phyloP scores from a whole-genome alignment of 2,888 invertebrate genomes.

The Idaea straminata region DNA sequence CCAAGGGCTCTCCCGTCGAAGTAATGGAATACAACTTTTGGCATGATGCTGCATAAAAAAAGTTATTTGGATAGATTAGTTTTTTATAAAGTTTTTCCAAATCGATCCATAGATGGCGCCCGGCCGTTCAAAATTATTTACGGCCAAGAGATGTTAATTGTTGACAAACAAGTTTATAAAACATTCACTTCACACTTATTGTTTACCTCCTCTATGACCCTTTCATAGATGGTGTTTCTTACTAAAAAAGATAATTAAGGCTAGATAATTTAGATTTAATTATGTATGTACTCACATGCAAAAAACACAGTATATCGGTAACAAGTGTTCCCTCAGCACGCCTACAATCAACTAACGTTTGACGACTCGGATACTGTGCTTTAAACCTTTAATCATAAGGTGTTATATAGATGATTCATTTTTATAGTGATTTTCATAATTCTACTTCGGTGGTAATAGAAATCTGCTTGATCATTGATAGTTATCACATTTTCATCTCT shows the following conservation, averaged over 20 bases:
- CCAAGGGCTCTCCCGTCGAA: constrained; percentile 82
- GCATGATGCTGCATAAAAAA: constrained; percentile 46
- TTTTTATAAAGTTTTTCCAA: neutral
- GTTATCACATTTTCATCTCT: neutral
- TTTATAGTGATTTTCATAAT: neutral
- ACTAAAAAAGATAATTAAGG: too few species aligned
- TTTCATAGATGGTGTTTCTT: too few species aligned
- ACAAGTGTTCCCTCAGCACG: constrained; percentile 7
- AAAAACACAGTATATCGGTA: constrained; percentile 3
- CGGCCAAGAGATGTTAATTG: too few species aligned
- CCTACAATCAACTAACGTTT: constrained; percentile 3
- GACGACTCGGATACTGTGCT: neutral
- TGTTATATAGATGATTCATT: neutral
- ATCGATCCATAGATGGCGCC: neutral
- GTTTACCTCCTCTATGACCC: too few species aligned
- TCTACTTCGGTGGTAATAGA: neutral
- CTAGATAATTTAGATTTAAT: too few species aligned
- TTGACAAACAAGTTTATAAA: too few species aligned
- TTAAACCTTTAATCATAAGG: neutral
- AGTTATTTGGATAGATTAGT: neutral
- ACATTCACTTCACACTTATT: too few species aligned
- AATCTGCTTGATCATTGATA: neutral
- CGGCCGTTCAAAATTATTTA: too few species aligned
- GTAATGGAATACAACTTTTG: constrained; percentile 79
- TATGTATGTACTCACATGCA: constrained; percentile 9